Conservation (phyloP, 2,113 vertebrate species). For the Chascanopsetta lugubris region DNA sequence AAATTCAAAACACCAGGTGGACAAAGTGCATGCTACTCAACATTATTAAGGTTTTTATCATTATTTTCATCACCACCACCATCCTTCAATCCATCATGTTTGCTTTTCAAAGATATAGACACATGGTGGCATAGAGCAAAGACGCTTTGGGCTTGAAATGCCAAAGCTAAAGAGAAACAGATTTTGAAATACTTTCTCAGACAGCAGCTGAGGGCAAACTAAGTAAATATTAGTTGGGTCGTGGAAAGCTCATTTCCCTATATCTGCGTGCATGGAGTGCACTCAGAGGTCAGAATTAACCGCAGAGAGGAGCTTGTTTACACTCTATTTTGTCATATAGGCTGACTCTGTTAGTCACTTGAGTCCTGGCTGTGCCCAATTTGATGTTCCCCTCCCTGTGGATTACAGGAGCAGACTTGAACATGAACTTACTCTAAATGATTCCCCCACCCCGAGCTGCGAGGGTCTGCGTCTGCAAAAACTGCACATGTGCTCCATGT, state of each 20-base stretch:
- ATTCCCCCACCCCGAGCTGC: not conserved
- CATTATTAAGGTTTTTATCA: not conserved
- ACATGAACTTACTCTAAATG: not conserved
- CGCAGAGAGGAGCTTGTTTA: constrained; percentile 23
- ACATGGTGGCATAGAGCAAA: no score
- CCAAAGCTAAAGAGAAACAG: not conserved
- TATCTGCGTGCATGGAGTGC: constrained; percentile 11
- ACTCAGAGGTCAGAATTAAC: constrained; percentile 42
- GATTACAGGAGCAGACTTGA: not conserved
- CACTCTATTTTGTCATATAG: not conserved
- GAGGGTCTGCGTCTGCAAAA: not conserved
- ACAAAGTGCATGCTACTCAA: not conserved
- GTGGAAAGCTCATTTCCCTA: constrained; percentile 25
- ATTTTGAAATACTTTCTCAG: not conserved
- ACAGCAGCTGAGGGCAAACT: constrained; percentile 17
- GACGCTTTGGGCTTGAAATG: not conserved
- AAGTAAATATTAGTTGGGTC: constrained; percentile 19
- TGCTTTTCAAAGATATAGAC: not conserved
- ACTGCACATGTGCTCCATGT: not conserved
- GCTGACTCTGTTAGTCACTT: constrained; percentile 26
- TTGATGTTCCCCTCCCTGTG: constrained; percentile 22
- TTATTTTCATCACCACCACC: not conserved
- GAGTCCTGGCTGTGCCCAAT: constrained; percentile 2
- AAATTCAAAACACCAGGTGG: no score
- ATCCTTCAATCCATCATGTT: not conserved